Evolutionary conservation across 2,797 vertebrate species (phyloP), one percentile per base, ranked within the genome.

Genomic region (Psittacula echo): DNA sequence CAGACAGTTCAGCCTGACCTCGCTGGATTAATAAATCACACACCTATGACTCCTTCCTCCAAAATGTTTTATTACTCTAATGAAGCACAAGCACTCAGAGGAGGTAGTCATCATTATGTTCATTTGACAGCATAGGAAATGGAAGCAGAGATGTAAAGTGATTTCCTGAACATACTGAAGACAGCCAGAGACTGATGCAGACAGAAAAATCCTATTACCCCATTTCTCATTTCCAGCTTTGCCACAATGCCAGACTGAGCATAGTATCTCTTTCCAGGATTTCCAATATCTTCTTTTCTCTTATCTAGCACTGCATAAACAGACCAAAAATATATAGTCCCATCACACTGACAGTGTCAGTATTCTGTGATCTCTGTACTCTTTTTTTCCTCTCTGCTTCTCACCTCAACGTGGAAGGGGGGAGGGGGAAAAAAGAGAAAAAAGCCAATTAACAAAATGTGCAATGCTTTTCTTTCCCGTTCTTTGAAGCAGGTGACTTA

Each of bases 111-210:
- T 51, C 22, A 20, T 93, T 65, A 44, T 27, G 70, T 13, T 87
- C 82, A 42, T 89, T 56, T 96, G 75, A 91, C 87, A 95, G 85
- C 85, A 64, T 26, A 68, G 95, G 94, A 95, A 94, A 96, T 86
- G 89, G 91, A 88, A 83, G 70, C 79, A 86, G 78, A 91, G 89
- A 94, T 77, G 41, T 47, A 82, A 89, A 92, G 51, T 54, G 68
- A 93, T 89, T 95, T 95, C 92, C 96, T 88, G 91, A 88, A 75
- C 53, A 62, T 37, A 84, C 0, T 86, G 91, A 68, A 85, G 89
- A 61, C 48, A 87, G 83, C 48, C 87, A 93, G 72, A 53, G 89
- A 76, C 85, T 86, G 85, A 91, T 58, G 15, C 79, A 92, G 85
- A 81, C 3, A 77, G 34, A 60, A 81, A 66, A 93, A 87, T 48